phyloP scores from a whole-genome alignment of 1,140 invertebrate genomes.

The Sarcophaga bullata region DNA sequence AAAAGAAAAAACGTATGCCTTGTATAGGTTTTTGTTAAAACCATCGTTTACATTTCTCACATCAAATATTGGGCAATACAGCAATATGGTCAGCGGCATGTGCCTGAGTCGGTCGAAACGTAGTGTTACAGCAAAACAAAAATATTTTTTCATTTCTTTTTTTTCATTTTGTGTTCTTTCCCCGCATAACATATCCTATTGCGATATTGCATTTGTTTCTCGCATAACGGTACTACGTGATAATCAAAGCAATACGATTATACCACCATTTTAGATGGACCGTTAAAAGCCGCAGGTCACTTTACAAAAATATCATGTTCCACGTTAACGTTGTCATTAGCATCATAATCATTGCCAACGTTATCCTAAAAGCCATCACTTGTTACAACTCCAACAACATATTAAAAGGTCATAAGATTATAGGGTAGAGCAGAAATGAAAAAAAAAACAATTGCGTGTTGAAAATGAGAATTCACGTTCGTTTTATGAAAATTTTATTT shows the following conservation, averaged over 20 bases:
- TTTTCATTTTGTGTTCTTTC: too few relatives aligned
- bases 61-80: too few relatives aligned
- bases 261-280: conserved; percentile 18
- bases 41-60: too few relatives aligned
- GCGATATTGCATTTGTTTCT: neutral
- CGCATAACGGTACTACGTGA: neutral
- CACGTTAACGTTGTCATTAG: neutral
- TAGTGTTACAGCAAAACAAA: too few relatives aligned
- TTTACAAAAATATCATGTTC: neutral
- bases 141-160: too few relatives aligned
- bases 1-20: too few relatives aligned
- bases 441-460: neutral
- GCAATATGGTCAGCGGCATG: too few relatives aligned
- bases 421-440: neutral
- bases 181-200: too few relatives aligned
- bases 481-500: neutral
- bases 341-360: conserved; percentile 3
- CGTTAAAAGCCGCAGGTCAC: conserved; percentile 35
- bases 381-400: neutral
- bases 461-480: neutral
- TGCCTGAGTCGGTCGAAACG: too few relatives aligned
- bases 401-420: neutral
- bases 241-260: conserved; percentile 30
- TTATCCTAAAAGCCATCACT: neutral
- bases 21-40: too few relatives aligned